Evolutionary conservation across 2,797 vertebrate genomes (phyloP), one percentile per base, ranked within the genome.

Genomic region (Sorex maritimensis): DNA sequence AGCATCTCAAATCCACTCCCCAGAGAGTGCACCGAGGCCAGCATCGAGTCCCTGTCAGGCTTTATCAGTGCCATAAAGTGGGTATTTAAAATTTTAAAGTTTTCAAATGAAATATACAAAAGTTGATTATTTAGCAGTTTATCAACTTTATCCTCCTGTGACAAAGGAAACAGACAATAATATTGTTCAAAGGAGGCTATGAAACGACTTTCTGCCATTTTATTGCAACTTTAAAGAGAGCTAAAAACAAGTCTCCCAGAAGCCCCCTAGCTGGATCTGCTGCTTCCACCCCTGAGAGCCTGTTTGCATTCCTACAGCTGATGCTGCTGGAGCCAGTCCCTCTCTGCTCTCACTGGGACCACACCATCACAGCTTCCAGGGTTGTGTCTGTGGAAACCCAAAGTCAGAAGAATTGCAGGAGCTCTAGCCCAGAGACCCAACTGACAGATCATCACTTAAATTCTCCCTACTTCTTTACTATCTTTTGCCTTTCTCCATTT

Each of bases 91-190:
- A 93, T 97, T 97, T 97, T 97, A 97, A 97, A 82, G 93, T 97
- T 95, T 97, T 93, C 93, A 90, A 96, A 97, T 97, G 95, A 97
- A 97, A 97, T 97, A 97, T 97, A 96, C 95, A 97, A 96, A 96
- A 95, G 95, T 96, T 97, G 97, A 96, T 95, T 95, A 97, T 97
- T 96, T 97, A 96, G 96, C 96, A 94, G 86, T 97, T 96, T 97
- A 96, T 97, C 97, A 97, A 96, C 90, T 96, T 95, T 94, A 95
- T 82, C 81, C 96, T 95, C 81, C 63, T 65, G 88, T 95, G 96
- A 87, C 96, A 93, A 83, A 94, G 90, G 61, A 86, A 96, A 72
- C 58, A 94, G 90, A 93, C 86, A 81, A 94, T 96, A 95, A 95
- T 95, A 90, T 75, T 90, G 77, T 87, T 90, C 91, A 92, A 94